These are phyloP conservation scores for Ennomos erosarius DNA, from an alignment of 2,888 invertebrate species.

Conservation along the genomic window DNA sequence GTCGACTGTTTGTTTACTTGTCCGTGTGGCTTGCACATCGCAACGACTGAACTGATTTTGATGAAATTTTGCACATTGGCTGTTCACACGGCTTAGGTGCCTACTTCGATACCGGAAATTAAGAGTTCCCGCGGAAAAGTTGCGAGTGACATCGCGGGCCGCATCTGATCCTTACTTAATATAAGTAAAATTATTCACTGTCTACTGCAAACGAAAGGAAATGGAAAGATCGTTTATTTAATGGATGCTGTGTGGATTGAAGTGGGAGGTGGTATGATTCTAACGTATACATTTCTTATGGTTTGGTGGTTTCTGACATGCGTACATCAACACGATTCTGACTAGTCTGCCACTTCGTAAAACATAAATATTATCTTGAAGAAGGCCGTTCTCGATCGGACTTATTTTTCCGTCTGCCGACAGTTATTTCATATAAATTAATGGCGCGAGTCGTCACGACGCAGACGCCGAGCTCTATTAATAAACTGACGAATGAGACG, in stretches of 20 bases:
- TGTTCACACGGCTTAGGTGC: too few relatives aligned
- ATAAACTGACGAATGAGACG: constrained; percentile 85
- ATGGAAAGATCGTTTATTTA: constrained; percentile 55
- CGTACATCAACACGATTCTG: constrained; percentile 67
- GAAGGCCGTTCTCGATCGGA: constrained; percentile 81
- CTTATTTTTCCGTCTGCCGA: constrained; percentile 84
- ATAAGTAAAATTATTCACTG: constrained; percentile 44
- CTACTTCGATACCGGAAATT: too few relatives aligned
- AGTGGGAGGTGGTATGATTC: constrained; percentile 55
- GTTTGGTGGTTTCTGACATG: constrained; percentile 66
- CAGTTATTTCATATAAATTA: constrained; percentile 86
- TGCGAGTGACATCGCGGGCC: too few relatives aligned
- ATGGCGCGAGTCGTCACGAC: constrained; percentile 84
- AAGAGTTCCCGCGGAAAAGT: too few relatives aligned
- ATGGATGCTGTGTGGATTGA: constrained; percentile 42
- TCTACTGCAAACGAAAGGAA: constrained; percentile 53
- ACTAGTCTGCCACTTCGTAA: constrained; percentile 75
- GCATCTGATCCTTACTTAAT: not conserved
- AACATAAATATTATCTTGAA: constrained; percentile 83
- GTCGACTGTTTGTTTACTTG: too few relatives aligned
- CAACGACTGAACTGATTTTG: too few relatives aligned
- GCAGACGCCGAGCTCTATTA: constrained; percentile 84
- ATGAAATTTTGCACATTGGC: too few relatives aligned
- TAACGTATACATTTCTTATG: constrained; percentile 57
- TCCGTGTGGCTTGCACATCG: too few relatives aligned